Evolutionary conservation across 1,140 invertebrate genomes (phyloP), one percentile per base, ranked within the genome.

Genomic region (Drosophila quadrilineata): DNA sequence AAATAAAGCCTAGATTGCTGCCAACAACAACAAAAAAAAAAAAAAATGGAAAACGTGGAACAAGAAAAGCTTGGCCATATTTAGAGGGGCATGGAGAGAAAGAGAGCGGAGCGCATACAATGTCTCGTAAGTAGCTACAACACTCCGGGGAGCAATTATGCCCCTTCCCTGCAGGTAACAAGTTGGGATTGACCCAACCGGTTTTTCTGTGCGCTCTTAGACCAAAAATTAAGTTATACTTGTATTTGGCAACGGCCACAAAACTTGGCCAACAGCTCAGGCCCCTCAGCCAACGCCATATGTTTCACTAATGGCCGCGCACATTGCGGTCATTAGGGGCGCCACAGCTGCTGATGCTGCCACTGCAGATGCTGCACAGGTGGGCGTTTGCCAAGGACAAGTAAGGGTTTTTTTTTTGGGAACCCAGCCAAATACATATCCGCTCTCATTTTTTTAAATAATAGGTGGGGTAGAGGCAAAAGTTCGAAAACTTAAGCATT

Each of bases 291-390:
- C 29, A 48, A 31, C 64, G 79, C 79, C 79, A 85, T 85, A 85
- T 85, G 79, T 85, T 85, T 77, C 80, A 74, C 79, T 85, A 85
- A 85, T 85, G 79, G 74, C 84, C 71, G 79, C 79, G 79, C 79
- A 71, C 74, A 85, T 71, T 85, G 80, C 67, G 79, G 74, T 75
- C 79, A 85, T 85, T 85, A 85, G 79, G 54, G 48, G 49, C 46
- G 38, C 41, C 28, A n/a, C n/a, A n/a, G n/a, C n/a, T n/a, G n/a
- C n/a, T n/a, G n/a, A n/a, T n/a, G n/a, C n/a, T n/a, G n/a, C n/a
- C 19, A 26, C 64, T 65, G 59, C 68, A 65, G 69, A 74, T 84
- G 68, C 49, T 57, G 54, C 65, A 59, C 56, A 58, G 41, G 40
- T 57, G 40, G 36, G 28, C 19, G 17, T 10, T 17, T 28, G 26